These are phyloP conservation scores for Watsonalla binaria DNA, from an alignment of 2,888 invertebrate species.

Conservation along the genomic window DNA sequence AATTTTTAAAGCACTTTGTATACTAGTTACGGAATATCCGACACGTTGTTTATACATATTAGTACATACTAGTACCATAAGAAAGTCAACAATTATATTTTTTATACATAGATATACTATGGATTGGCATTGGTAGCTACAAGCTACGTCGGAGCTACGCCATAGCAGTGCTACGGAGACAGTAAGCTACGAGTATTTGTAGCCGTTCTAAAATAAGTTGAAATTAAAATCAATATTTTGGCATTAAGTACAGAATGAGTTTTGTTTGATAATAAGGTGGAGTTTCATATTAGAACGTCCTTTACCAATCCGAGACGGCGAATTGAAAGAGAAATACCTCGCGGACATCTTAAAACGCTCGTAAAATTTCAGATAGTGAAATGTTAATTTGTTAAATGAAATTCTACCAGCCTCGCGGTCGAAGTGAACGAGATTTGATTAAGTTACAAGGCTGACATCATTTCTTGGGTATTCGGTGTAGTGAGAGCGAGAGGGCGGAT, in stretches of 20 bases:
- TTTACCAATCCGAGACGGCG: conserved; percentile 2
- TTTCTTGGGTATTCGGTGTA: conserved; percentile 37
- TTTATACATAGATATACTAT: too few relatives aligned
- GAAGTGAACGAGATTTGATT: conserved; percentile 70
- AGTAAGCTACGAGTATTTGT: not conserved
- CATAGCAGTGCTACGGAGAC: not conserved
- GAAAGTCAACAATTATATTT: too few relatives aligned
- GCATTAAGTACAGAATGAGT: not conserved
- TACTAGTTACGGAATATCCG: too few relatives aligned
- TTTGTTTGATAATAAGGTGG: not conserved
- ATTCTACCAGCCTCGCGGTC: conserved; percentile 42
- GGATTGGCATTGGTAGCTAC: not conserved
- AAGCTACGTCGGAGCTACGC: not conserved
- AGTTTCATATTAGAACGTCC: conserved; percentile 3
- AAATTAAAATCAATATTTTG: not conserved
- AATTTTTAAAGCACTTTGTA: too few relatives aligned
- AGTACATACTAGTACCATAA: too few relatives aligned
- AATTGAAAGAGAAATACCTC: conserved; percentile 30
- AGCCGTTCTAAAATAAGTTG: not conserved
- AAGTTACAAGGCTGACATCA: conserved; percentile 65
- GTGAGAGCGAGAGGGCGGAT: conserved; percentile 30
- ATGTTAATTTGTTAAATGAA: conserved; percentile 69
- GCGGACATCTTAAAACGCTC: conserved; percentile 44
- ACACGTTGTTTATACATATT: too few relatives aligned
- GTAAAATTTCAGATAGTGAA: conserved; percentile 64